Conservation (phyloP, 2,113 vertebrate genomes). For the Ellobius talpinus region DNA sequence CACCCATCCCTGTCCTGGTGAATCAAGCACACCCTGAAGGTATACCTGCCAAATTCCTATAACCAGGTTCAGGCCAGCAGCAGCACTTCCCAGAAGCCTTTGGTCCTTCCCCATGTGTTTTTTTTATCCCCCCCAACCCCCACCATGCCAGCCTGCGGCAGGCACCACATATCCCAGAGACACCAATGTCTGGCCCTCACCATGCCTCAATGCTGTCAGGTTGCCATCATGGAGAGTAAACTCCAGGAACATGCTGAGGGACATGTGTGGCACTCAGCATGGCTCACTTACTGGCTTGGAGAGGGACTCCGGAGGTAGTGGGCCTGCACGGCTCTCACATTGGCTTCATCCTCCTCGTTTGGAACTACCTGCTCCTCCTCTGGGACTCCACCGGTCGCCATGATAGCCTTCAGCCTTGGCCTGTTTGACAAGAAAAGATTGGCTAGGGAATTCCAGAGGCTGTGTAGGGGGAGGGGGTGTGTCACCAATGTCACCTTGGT, state of each 20-base stretch:
- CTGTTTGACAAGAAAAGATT: neutral
- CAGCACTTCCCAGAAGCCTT: neutral
- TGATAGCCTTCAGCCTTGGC: slow-evolving; percentile 74
- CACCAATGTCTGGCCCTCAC: neutral
- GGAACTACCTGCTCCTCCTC: slow-evolving; percentile 87
- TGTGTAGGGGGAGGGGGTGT: neutral
- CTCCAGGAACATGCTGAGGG: neutral
- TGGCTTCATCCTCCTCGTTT: slow-evolving; percentile 75
- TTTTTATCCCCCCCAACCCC: neutral
- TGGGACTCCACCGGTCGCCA: slow-evolving; percentile 89
- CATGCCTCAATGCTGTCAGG: accelerated
- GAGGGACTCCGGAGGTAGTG: slow-evolving; percentile 95
- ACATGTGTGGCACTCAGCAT: accelerated
- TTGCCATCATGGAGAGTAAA: neutral
- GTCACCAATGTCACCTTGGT: neutral
- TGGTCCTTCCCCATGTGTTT: too few species aligned
- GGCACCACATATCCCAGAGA: accelerated
- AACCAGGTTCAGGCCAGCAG: neutral
- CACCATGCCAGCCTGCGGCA: accelerated
- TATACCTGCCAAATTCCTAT: neutral
- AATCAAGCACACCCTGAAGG: neutral
- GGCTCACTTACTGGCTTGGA: slow-evolving; percentile 89
- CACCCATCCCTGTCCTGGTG: neutral
- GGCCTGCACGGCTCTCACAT: slow-evolving; percentile 90
- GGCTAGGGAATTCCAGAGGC: neutral